Evolutionary conservation across 2,888 invertebrate genomes (phyloP), one percentile per base, ranked within the genome.

Genomic region (Galerucella calmariensis): DNA sequence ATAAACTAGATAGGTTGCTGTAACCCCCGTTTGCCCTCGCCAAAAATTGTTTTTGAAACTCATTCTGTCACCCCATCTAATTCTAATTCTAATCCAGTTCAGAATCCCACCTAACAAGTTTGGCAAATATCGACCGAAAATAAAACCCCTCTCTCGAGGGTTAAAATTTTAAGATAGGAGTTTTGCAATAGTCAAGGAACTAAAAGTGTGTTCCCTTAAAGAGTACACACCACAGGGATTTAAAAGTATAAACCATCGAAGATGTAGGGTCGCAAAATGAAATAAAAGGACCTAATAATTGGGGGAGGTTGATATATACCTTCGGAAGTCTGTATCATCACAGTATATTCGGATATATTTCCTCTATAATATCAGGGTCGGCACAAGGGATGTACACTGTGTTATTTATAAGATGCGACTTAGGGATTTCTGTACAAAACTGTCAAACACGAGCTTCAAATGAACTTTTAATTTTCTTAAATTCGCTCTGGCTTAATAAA

Each of bases 51-150:
- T 51, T 2, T 51, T 51, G n/a, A 51, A 51, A 51, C n/a, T 51
- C n/a, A 51, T n/a, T 14, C 51, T n/a, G 51, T 51, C 51, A 51
- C 51, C 51, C 51, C 51, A 51, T 8, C 51, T 51, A 51, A 51
- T 48, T 46, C 46, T 46, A 46, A 46, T 51, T 51, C 51, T 51
- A 51, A 51, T 51, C 51, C 51, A 51, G 51, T 51, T 62, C 41
- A 35, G 62, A n/a, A 62, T 62, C 4, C 41, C 12, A 62, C 35
- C n/a, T 62, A 62, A 62, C 41, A 62, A 62, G 35, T 62, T 62
- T 62, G 35, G 62, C 16, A 41, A 14, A 41, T n/a, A 62, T 62
- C 62, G 62, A 62, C 44, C 62, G 62, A 41, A 62, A 62, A 62
- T 62, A 62, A 62, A 62, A 62, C 41, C 62, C 62, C 62, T 41